Evolutionary conservation across 2,888 invertebrate genomes (phyloP), one percentile per base, ranked within the genome.

Genomic region (Diarsia brunnea): DNA sequence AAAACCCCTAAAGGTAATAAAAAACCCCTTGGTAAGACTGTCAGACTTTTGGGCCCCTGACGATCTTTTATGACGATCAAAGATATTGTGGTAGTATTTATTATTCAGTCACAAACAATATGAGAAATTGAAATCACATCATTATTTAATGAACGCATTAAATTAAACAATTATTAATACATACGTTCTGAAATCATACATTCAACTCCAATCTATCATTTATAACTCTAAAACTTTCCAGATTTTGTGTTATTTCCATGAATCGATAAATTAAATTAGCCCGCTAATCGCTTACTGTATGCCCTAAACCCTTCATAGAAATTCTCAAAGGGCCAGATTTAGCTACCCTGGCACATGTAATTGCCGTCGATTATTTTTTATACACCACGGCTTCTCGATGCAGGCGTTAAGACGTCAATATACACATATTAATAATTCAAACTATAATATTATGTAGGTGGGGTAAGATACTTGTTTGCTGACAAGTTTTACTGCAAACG

Each of bases 341-440:
- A 90, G 85, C 80, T 45, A 70, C 81, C 84, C 84, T 88, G 82
- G 84, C 86, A 85, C 77, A 80, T 88, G 88, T 89, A 91, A 91
- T 68, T 91, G 89, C 85, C 82, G 88, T 89, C 87, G 88, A 0
- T 89, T 92, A n/a, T 89, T 90, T 91, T 92, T 91, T 88, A 38
- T 76, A 90, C 90, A 83, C 88, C 87, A 63, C 72, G 24, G 71
- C 51, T 83, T 82, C 84, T 88, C 85, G 83, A 78, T 84, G 86
- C 92, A 90, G 88, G 87, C 90, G 88, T 91, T 78, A 69, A 43
- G 73, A 75, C 78, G 58, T 69, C 73, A 85, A 85, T 87, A 84
- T 76, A 82, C 31, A 51, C 38, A 38, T 38, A 38, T 38, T 38
- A 38, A 38, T 63, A 55, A 60, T 69, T 53, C 67, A 60, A 79